phyloP scores from a whole-genome alignment of 2,888 invertebrate genomes.

The Xestia xanthographa region DNA sequence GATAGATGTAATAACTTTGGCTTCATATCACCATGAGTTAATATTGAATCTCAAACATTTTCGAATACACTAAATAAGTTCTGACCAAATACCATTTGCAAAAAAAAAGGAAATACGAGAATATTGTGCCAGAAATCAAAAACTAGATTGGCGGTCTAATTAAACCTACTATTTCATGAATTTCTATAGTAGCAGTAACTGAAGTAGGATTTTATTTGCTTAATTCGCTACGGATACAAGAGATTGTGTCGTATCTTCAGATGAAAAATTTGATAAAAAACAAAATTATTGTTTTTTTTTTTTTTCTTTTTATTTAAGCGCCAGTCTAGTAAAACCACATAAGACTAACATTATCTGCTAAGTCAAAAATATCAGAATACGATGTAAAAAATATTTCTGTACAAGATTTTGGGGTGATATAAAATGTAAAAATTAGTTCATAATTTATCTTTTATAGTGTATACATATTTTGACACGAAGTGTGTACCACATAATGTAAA shows the following conservation, averaged over 20 bases:
- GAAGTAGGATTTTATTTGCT: neutral
- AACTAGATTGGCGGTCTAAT: constrained; percentile 10
- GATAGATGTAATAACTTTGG: constrained; percentile 37
- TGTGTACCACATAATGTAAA: constrained; percentile 62
- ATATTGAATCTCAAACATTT: constrained; percentile 29
- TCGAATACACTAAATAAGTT: constrained; percentile 11
- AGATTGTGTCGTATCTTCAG: no score
- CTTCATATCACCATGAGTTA: constrained; percentile 13
- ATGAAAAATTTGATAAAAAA: no score
- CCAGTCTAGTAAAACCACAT: constrained; percentile 4
- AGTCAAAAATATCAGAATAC: constrained; percentile 1
- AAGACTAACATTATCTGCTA: neutral
- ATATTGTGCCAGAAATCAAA: constrained; percentile 12
- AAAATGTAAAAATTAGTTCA: constrained; percentile 61
- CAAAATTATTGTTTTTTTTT: no score
- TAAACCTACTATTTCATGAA: neutral
- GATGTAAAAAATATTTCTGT: constrained; percentile 5
- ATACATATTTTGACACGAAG: constrained; percentile 68
- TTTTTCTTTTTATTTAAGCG: neutral
- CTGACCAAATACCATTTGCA: constrained; percentile 8
- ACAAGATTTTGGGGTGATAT: constrained; percentile 57
- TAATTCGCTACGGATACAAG: neutral
- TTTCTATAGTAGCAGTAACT: neutral
- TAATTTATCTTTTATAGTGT: constrained; percentile 53
- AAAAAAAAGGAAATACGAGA: constrained; percentile 6